Conservation (phyloP, 2,888 invertebrate species). For the Papilio protenor region DNA sequence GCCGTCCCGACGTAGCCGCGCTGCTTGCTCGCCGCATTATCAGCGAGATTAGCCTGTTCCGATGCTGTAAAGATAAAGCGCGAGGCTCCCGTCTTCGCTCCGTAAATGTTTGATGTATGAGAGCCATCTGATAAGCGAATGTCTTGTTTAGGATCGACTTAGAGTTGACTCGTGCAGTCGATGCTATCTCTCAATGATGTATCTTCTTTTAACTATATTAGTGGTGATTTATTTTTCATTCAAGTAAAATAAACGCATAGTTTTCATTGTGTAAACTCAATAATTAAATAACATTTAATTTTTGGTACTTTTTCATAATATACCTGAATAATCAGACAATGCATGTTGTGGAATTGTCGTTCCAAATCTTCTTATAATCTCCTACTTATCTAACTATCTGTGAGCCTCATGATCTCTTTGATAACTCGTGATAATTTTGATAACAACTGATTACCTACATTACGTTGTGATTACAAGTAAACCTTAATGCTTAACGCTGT, state of each 20-base stretch:
- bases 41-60: slow-evolving; percentile 59
- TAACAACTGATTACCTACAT: slow-evolving; percentile 32
- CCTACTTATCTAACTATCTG: slow-evolving; percentile 19
- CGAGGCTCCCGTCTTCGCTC: slow-evolving; percentile 59
- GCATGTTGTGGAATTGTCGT: background rate
- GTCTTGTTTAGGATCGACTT: slow-evolving; percentile 42
- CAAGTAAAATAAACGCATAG: background rate
- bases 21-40: slow-evolving; percentile 46
- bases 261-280: background rate
- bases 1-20: slow-evolving; percentile 30
- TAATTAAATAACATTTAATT: background rate
- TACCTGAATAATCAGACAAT: background rate
- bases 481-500: background rate
- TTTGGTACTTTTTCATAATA: background rate
- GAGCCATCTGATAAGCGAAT: slow-evolving; percentile 48
- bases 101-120: slow-evolving; percentile 62
- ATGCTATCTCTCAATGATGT: slow-evolving; percentile 26
- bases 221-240: slow-evolving; percentile 4
- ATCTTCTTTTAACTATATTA: slow-evolving; percentile 35
- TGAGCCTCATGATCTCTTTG: slow-evolving; percentile 23
- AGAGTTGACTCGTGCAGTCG: slow-evolving; percentile 25
- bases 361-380: slow-evolving; percentile 16
- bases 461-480: slow-evolving; percentile 1
- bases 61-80: slow-evolving; percentile 62
- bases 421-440: slow-evolving; percentile 29